Conservation (phyloP, 92 coral and sea anemone species). For the Galaxea fascicularis region DNA sequence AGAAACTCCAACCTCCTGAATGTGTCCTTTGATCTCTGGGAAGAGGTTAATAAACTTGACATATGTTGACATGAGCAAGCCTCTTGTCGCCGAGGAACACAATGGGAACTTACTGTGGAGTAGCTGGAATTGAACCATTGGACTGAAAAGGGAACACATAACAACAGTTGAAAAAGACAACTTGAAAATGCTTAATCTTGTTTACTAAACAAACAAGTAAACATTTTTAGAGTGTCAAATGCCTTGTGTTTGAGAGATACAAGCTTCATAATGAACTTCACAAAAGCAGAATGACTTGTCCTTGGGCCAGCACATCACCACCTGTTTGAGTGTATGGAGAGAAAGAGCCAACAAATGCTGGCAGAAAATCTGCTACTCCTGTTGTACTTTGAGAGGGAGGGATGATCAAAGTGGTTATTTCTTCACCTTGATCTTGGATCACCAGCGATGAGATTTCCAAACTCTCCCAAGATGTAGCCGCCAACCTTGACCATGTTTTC, state of each 20-base stretch:
- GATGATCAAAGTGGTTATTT: not conserved
- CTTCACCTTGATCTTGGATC: conserved; percentile 95
- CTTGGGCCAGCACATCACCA: too few species aligned
- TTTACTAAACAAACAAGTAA: too few species aligned
- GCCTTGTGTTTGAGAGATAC: too few species aligned
- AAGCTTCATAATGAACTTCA: too few species aligned
- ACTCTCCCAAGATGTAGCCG: conserved; percentile 98
- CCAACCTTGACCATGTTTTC: conserved; percentile 99
- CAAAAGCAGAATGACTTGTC: too few species aligned
- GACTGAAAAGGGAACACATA: conserved; percentile 58
- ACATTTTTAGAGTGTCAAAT: too few species aligned
- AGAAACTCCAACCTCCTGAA: conserved; percentile 82
- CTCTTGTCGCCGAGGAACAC: conserved; percentile 87
- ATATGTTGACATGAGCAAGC: conserved; percentile 91
- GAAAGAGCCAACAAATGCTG: too few species aligned
- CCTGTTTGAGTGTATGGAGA: too few species aligned
- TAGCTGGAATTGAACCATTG: conserved; percentile 99
- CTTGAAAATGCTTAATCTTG: not conserved
- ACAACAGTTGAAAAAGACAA: not conserved
- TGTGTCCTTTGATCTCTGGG: conserved; percentile 95
- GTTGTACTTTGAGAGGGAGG: not conserved
- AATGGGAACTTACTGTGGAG: conserved; percentile 97
- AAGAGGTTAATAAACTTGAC: conserved; percentile 97
- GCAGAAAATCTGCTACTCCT: too few species aligned
- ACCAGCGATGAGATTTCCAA: conserved; percentile 98